A percentile compares a stretch with the other conserved stretches of the same genome.
Conservation (phyloP, 2,888 invertebrate species). For the Heliconius ethilla region DNA sequence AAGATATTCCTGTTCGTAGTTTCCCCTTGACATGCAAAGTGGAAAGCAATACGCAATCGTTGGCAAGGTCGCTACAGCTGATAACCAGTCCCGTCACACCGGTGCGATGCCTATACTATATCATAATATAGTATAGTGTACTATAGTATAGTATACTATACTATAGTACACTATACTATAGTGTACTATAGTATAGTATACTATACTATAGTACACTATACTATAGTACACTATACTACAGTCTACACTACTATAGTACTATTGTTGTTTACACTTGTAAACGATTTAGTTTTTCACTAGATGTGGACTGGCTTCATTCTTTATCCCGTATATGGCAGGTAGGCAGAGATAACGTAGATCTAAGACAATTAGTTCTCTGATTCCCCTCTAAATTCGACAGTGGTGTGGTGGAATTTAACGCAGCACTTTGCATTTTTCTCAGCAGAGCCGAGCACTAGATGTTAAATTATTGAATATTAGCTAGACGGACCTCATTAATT, state of each 20-base stretch:
- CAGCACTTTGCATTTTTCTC: too few relatives aligned
- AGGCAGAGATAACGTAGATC: background rate
- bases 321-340: background rate
- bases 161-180: background rate
- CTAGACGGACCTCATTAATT: too few relatives aligned
- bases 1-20: slow-evolving; percentile 18
- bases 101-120: slow-evolving; percentile 26
- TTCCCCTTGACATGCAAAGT: slow-evolving; percentile 26
- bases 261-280: slow-evolving; percentile 15
- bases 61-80: slow-evolving; percentile 38
- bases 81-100: slow-evolving; percentile 38
- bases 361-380: background rate
- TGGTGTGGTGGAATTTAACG: too few relatives aligned
- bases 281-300: background rate
- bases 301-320: background rate
- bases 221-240: background rate
- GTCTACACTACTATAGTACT: background rate
- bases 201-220: background rate
- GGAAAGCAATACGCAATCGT: slow-evolving; percentile 24
- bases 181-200: background rate
- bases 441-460: too few relatives aligned
- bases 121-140: background rate
- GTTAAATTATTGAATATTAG: too few relatives aligned
- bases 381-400: too few relatives aligned
- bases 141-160: background rate